Conservation (phyloP, 2,797 vertebrate genomes). For the Cygnus olor region DNA sequence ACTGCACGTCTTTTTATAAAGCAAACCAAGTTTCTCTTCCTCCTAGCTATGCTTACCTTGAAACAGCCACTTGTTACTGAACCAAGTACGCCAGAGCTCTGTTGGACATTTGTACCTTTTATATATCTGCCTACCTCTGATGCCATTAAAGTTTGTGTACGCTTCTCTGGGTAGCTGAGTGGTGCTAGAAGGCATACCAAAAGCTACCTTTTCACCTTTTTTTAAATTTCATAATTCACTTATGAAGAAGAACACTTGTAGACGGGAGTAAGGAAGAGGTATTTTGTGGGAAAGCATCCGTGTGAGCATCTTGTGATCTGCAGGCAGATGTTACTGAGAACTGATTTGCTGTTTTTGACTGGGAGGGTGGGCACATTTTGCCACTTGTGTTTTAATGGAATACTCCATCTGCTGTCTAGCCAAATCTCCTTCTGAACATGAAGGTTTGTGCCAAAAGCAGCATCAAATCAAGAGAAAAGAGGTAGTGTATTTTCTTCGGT, state of each 20-base stretch:
- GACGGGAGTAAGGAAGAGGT: neutral
- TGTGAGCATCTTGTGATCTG: neutral
- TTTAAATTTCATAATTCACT: neutral
- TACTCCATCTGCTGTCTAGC: constrained; percentile 53
- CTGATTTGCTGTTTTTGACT: constrained; percentile 18
- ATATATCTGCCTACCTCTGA: neutral
- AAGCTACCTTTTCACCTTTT: rapidly evolving
- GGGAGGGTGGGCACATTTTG: neutral
- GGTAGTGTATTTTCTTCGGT: constrained; percentile 9
- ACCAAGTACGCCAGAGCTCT: neutral
- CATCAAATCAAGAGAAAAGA: neutral
- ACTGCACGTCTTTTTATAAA: neutral
- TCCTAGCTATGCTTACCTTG: neutral
- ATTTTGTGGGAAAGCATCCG: neutral
- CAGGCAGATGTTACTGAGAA: neutral
- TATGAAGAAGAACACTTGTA: neutral
- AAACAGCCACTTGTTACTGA: neutral
- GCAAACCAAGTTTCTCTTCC: neutral
- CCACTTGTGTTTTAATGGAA: constrained; percentile 21
- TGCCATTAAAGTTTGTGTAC: neutral
- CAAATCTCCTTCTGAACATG: neutral
- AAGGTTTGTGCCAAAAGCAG: constrained; percentile 41
- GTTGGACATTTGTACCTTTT: neutral
- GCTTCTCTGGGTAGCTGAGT: neutral
- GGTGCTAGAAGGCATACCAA: neutral